Evolutionary conservation across 2,888 invertebrate genomes (phyloP), one percentile per base, ranked within the genome.

Genomic region (Andrena hattorfiana): DNA sequence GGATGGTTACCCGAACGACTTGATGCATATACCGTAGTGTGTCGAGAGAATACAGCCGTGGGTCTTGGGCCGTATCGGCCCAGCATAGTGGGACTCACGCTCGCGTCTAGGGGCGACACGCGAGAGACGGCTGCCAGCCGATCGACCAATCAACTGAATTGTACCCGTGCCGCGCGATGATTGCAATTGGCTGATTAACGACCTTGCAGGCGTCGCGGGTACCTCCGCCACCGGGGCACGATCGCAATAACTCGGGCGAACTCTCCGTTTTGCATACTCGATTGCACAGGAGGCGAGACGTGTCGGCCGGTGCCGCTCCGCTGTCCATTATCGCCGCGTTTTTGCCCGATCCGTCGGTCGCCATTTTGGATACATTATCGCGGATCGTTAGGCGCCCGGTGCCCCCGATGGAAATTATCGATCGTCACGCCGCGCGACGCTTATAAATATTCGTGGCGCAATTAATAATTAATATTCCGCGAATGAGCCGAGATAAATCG

Each of bases 261-360:
- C 76, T 77, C 71, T 62, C 67, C 77, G 80, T 78, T 89, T 89
- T 89, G 89, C 89, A 87, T 89, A 87, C 89, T 86, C 86, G 88
- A 89, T 84, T 83, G 85, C 76, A 74, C 63, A 69, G 42, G 77
- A 70, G 71, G 56, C 79, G 54, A 64, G 74, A 67, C 54, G 81
- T 69, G 77, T 60, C 66, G 59, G 77, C 62, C 56, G 72, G 26
- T 20, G 30, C 13, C 59, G 42, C 62, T 0, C 59, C 64, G 75
- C 72, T 74, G 74, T 84, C 84, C 84, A 80, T 82, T 80, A 84
- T 81, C 88, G 71, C 71, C 59, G 26, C 71, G 78, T 79, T 86
- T 85, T 87, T 88, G 32, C 28, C 48, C n/a, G 28, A 16, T 2
- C 7, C 20, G 13, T 13, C 13, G 64, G 69, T 63, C 86, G 86